Percentiles rank a stretch among this genome's conserved stretches.
phyloP scores from a whole-genome alignment of 2,888 invertebrate genomes.

The Lasioglossum villosulum region DNA sequence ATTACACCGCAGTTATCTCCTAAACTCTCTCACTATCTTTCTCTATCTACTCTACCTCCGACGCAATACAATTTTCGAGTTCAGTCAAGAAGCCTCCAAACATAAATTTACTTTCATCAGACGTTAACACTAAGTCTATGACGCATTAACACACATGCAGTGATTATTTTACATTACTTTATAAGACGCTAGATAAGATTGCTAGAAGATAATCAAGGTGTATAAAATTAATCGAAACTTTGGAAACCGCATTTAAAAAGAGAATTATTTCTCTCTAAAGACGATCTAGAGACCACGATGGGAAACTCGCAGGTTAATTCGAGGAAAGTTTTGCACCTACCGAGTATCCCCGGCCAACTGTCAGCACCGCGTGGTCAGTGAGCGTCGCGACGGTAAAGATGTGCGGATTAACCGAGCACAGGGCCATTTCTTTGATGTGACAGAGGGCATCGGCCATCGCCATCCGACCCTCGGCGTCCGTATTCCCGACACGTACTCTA shows the following conservation, averaged over 20 bases:
- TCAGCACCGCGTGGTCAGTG: slow-evolving; percentile 92
- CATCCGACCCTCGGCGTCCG: slow-evolving; percentile 98
- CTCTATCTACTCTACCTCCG: not conserved
- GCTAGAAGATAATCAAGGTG: not conserved
- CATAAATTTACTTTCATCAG: not conserved
- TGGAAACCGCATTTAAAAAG: not conserved
- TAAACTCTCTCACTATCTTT: not conserved
- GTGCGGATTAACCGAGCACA: slow-evolving; percentile 90
- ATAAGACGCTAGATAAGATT: no score
- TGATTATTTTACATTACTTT: no score
- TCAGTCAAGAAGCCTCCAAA: not conserved
- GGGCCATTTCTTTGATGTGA: slow-evolving; percentile 90
- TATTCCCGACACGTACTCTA: slow-evolving; percentile 95
- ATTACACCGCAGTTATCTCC: not conserved
- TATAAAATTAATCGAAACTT: not conserved
- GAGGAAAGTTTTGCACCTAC: slow-evolving; percentile 83
- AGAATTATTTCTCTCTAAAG: not conserved
- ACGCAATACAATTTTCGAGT: not conserved
- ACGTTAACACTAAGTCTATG: no score
- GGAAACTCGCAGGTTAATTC: not conserved
- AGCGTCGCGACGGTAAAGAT: slow-evolving; percentile 96
- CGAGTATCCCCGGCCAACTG: slow-evolving; percentile 90
- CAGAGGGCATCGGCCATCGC: slow-evolving; percentile 96
- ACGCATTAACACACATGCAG: no score
- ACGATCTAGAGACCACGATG: not conserved